phyloP scores from a whole-genome alignment of 2,797 vertebrate genomes.

The Antennarius maculatus region DNA sequence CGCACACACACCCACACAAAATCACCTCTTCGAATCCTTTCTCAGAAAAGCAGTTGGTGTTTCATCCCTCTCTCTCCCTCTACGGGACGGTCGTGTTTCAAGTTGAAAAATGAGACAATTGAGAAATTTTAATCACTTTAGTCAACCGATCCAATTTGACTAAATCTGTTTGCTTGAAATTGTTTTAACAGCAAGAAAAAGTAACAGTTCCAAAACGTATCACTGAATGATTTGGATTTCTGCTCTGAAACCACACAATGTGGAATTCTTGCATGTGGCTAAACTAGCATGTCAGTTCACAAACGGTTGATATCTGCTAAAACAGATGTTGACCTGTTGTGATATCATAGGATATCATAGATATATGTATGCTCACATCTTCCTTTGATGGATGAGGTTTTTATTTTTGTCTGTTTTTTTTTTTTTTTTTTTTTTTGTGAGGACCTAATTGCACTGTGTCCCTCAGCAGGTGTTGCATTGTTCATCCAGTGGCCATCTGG shows the following conservation, averaged over 20 bases:
- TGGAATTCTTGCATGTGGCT: too few relatives aligned
- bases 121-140: slow-evolving; percentile 23
- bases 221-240: too few relatives aligned
- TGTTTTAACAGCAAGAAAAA: too few relatives aligned
- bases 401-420: slow-evolving; percentile 19
- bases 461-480: slow-evolving; percentile 82
- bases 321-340: too few relatives aligned
- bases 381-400: slow-evolving; percentile 26
- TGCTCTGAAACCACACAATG: too few relatives aligned
- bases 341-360: too few relatives aligned
- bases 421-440: slow-evolving; percentile 36
- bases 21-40: neutral
- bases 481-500: slow-evolving; percentile 82
- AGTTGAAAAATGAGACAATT: slow-evolving; percentile 22
- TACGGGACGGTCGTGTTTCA: slow-evolving; percentile 26
- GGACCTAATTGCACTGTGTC: slow-evolving; percentile 63
- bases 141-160: slow-evolving; percentile 8
- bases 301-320: too few relatives aligned
- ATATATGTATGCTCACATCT: neutral
- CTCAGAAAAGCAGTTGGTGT: slow-evolving; percentile 17
- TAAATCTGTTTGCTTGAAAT: neutral
- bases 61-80: slow-evolving; percentile 10
- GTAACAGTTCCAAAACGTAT: too few relatives aligned
- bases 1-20: neutral
- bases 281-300: too few relatives aligned